Conservation (phyloP, 2,797 vertebrate species). For the Sciurus carolinensis region DNA sequence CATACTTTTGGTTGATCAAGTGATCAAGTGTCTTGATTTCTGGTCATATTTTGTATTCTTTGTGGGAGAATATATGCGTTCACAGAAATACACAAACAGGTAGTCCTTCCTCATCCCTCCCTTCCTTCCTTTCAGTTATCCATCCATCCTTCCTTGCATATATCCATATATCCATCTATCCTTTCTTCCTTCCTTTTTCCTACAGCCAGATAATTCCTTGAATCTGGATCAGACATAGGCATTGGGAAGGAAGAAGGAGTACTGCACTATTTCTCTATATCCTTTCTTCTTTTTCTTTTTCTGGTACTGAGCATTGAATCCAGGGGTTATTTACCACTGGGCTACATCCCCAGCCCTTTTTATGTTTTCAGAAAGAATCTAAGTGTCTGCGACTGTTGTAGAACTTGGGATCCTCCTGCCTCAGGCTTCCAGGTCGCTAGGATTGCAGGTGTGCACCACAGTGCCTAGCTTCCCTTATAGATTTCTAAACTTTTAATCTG, state of each 20-base stretch:
- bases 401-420: no score
- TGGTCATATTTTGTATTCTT: not conserved
- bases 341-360: no score
- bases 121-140: not conserved
- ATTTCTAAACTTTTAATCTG: not conserved
- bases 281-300: no score
- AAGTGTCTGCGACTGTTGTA: no score
- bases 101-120: not conserved
- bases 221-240: not conserved
- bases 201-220: not conserved
- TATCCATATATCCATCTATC: no score
- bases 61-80: not conserved
- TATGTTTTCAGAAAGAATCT: no score
- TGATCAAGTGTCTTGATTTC: conserved; percentile 47
- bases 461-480: not conserved
- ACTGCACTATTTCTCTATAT: not conserved
- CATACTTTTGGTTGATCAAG: not conserved
- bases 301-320: no score
- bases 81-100: not conserved
- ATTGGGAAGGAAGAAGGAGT: not conserved
- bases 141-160: not conserved
- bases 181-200: not conserved
- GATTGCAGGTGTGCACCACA: no score
- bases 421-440: no score
- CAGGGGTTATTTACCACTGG: no score